phyloP scores from a whole-genome alignment of 2,888 invertebrate species.

The Xestia c-nigrum region DNA sequence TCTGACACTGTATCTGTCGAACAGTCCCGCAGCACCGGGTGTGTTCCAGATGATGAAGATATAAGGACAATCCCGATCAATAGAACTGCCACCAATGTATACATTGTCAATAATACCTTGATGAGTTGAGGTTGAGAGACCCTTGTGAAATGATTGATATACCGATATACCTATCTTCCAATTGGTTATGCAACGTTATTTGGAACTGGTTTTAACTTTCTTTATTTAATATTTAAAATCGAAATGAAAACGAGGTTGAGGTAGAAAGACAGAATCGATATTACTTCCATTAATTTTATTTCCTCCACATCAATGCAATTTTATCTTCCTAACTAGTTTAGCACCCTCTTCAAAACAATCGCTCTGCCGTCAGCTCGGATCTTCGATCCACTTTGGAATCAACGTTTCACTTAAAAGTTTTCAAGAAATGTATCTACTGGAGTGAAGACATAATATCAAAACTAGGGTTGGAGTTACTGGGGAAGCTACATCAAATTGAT shows the following conservation, averaged over 20 bases:
- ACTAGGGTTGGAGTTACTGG: slow-evolving; percentile 1
- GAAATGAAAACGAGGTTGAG: background rate
- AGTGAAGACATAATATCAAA: slow-evolving; percentile 37
- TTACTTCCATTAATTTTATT: slow-evolving; percentile 51
- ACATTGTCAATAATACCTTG: background rate
- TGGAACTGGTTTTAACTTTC: background rate
- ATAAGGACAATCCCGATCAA: background rate
- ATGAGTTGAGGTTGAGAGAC: background rate
- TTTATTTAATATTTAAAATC: background rate
- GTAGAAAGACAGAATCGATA: slow-evolving; percentile 5
- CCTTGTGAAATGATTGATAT: background rate
- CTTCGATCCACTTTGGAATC: slow-evolving; percentile 74
- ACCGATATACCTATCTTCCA: too few relatives aligned
- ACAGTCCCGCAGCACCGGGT: background rate
- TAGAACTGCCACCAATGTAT: background rate
- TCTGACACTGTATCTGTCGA: too few relatives aligned
- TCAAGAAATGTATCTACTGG: slow-evolving; percentile 48
- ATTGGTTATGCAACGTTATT: too few relatives aligned
- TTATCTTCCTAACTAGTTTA: slow-evolving; percentile 57
- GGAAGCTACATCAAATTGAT: background rate
- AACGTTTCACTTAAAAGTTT: slow-evolving; percentile 80
- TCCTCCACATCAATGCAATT: slow-evolving; percentile 49
- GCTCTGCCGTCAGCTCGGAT: slow-evolving; percentile 68
- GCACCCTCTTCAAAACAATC: slow-evolving; percentile 58
- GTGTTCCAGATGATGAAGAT: background rate